Base-by-base conservation (phyloP, 2,888 invertebrate species). In the Folsomia candida region DNA sequence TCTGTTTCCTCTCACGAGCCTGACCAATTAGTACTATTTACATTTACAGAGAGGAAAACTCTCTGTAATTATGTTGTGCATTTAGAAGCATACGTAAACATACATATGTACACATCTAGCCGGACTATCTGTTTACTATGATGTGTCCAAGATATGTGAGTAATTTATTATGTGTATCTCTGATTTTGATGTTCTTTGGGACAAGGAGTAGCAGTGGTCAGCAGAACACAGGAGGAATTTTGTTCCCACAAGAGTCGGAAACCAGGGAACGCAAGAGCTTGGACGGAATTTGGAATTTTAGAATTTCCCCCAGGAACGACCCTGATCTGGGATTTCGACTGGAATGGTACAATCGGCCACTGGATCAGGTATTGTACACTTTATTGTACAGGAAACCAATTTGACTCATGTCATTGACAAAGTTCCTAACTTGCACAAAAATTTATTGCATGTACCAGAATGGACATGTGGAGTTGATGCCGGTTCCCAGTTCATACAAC, bases 271-370 rank as follows among this genome's bases (percentile, higher is more conserved):
- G 83, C 6, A 83, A 84, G 70, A 80, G 81, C 6, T 80, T 87
- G 47, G 83, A 85, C 80, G 87, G 86, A 9, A 81, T 87, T 71
- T 87, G 87, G 87, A 82, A 84, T 67, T 87, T 87, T 78, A 81
- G 84, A 22, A 80, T 83, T 6, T 84, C 85, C 61, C 81, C 82
- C 1, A 81, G 82, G 11, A 78, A 83, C 14, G 79, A 82, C 60
- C 82, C 83, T 63, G 81, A 84, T 47, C 73, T 81, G 58, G 85
- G 86, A 11, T 84, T 86, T 71, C 71, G 72, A 18, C 80, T 84
- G 62, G 68, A 82, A 65, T 87, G 86, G 86, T 85, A 80, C 76
- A 72, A 70, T 1, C 37, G 59, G 11, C 73, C 71, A 4, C 61
- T 76, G 26, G 20, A 27, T 14, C 28, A 75, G 68, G 74, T 76